Conservation (phyloP, 1,140 invertebrate genomes). For the Megathymus violae region DNA sequence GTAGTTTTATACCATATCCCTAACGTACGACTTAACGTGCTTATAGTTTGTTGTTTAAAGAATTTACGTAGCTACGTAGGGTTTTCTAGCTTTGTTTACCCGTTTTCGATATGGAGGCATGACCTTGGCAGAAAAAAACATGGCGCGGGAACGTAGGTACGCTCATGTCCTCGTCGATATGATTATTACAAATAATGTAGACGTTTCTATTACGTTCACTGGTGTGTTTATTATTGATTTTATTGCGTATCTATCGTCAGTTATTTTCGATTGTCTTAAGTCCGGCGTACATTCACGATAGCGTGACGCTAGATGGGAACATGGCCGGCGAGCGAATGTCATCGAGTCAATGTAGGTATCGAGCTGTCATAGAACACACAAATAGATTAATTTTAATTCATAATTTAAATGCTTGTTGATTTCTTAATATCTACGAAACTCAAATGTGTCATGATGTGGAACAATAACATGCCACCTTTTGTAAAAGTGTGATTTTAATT, state of each 20-base stretch:
- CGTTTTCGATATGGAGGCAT: slow-evolving; percentile 75
- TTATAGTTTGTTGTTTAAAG: slow-evolving; percentile 20
- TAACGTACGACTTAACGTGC: slow-evolving; percentile 30
- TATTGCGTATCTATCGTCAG: slow-evolving; percentile 54
- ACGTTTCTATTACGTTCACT: slow-evolving; percentile 31
- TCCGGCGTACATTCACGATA: slow-evolving; percentile 63
- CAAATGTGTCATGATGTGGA: slow-evolving; percentile 34
- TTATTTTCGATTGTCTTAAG: slow-evolving; percentile 70
- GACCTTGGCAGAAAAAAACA: slow-evolving; percentile 81
- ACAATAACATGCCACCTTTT: slow-evolving; percentile 33
- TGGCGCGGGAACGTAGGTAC: slow-evolving; percentile 78
- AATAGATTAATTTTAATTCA: slow-evolving; percentile 30
- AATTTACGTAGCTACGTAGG: slow-evolving; percentile 35
- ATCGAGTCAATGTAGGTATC: slow-evolving; percentile 47
- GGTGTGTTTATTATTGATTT: slow-evolving; percentile 61
- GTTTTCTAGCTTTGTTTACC: slow-evolving; percentile 75
- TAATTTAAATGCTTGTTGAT: slow-evolving; percentile 35
- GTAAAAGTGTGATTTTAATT: slow-evolving; percentile 52
- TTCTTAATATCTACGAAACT: slow-evolving; percentile 39
- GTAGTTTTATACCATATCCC: slow-evolving; percentile 38
- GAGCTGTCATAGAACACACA: slow-evolving; percentile 34
- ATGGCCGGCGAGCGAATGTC: slow-evolving; percentile 80
- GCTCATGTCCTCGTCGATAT: slow-evolving; percentile 55
- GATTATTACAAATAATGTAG: slow-evolving; percentile 51
- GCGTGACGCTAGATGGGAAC: slow-evolving; percentile 79